Evolutionary conservation across 2,888 invertebrate species (phyloP).

Genomic region (Atethmia centrago): DNA sequence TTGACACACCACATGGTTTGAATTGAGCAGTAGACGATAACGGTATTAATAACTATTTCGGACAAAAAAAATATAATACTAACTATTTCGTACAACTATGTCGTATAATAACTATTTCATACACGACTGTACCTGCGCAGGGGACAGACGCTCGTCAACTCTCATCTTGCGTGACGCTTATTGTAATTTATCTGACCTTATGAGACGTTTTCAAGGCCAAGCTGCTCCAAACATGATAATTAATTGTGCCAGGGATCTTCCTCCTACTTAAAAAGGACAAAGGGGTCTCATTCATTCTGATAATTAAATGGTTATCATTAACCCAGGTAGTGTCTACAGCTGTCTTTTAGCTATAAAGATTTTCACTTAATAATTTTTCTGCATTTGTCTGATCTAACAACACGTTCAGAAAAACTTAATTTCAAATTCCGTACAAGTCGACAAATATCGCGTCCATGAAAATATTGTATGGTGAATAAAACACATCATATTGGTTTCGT

Average conservation of each 20-base stretch:
- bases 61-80: too few relatives aligned
- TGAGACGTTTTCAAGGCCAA: not conserved
- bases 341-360: not conserved
- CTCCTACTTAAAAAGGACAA: slow-evolving; percentile 14
- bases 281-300: slow-evolving; percentile 6
- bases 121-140: too few relatives aligned
- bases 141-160: too few relatives aligned
- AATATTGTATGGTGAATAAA: slow-evolving; percentile 24
- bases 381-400: not conserved
- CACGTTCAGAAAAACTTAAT: slow-evolving; percentile 6
- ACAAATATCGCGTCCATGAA: slow-evolving; percentile 7
- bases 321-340: not conserved
- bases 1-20: too few relatives aligned
- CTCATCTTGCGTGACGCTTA: too few relatives aligned
- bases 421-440: slow-evolving; percentile 15
- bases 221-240: slow-evolving; percentile 9
- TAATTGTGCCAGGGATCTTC: not conserved
- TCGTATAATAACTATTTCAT: too few relatives aligned
- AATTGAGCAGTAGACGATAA: too few relatives aligned
- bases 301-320: not conserved
- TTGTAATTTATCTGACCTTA: slow-evolving; percentile 8
- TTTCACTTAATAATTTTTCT: slow-evolving; percentile 5
- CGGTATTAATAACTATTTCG: too few relatives aligned
- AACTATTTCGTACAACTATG: too few relatives aligned
- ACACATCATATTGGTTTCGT: slow-evolving; percentile 26